phyloP scores from a whole-genome alignment of 1,140 invertebrate species.

The Conopomorpha cramerella region DNA sequence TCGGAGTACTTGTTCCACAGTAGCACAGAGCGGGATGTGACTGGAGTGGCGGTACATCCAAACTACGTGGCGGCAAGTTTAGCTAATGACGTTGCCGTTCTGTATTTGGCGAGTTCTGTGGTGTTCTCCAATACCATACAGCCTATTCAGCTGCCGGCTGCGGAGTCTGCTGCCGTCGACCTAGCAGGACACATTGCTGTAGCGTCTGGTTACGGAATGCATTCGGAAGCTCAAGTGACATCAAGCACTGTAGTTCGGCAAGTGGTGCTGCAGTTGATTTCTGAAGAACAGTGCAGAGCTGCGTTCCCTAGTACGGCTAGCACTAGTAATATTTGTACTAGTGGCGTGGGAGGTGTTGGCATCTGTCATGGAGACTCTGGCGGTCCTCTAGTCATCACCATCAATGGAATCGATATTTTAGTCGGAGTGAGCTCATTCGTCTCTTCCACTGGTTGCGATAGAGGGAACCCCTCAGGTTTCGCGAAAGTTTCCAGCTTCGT shows the following conservation, averaged over 20 bases:
- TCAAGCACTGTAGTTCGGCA: neutral
- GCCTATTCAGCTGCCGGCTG: neutral
- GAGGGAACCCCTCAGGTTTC: slow-evolving; percentile 1
- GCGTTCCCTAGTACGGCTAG: slow-evolving; percentile 14
- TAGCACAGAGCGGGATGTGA: slow-evolving; percentile 15
- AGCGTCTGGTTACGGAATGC: slow-evolving; percentile 1
- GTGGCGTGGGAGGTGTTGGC: slow-evolving; percentile 13
- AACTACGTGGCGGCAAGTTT: slow-evolving; percentile 10
- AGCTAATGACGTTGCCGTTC: slow-evolving; percentile 21
- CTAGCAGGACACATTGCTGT: neutral
- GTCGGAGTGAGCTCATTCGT: slow-evolving; percentile 16
- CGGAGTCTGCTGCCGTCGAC: too few species aligned
- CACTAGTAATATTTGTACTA: slow-evolving; percentile 21
- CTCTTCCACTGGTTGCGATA: neutral
- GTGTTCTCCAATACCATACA: neutral
- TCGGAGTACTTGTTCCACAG: slow-evolving; percentile 18
- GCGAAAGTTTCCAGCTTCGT: neutral
- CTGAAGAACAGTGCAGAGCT: slow-evolving; percentile 14
- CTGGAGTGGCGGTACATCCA: slow-evolving; percentile 12
- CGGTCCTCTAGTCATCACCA: slow-evolving; percentile 19
- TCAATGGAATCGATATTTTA: slow-evolving; percentile 14
- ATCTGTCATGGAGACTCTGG: slow-evolving; percentile 25
- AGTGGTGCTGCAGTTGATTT: slow-evolving; percentile 20
- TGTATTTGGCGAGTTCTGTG: slow-evolving; percentile 2
- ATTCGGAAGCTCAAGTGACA: neutral